These are phyloP conservation scores for Odontamblyopus lacepedii DNA, from an alignment of 2,797 vertebrate genomes.

Conservation along the genomic window DNA sequence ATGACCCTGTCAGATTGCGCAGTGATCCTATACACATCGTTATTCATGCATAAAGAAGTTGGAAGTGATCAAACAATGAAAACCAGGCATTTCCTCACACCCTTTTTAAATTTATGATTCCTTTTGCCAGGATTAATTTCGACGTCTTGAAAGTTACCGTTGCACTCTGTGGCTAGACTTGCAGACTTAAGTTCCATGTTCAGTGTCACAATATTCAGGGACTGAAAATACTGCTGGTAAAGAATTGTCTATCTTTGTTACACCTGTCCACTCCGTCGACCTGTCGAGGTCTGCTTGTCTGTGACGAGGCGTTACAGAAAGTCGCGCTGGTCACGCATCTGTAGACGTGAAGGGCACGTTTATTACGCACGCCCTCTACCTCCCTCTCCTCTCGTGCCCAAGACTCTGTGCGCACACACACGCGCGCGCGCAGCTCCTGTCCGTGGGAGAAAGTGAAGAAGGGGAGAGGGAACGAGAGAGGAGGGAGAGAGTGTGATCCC, in stretches of 20 bases:
- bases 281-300: neutral
- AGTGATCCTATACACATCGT: slow-evolving; percentile 2
- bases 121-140: neutral
- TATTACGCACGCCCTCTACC: slow-evolving; percentile 62
- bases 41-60: neutral
- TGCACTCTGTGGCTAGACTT: too few species aligned
- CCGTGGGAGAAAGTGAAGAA: slow-evolving; percentile 77
- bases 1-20: neutral
- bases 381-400: slow-evolving; percentile 37
- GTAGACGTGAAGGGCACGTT: slow-evolving; percentile 49
- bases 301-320: neutral
- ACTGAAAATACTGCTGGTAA: neutral
- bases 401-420: slow-evolving; percentile 34
- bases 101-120: neutral
- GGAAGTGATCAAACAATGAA: neutral
- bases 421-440: slow-evolving; percentile 55
- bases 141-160: too few species aligned
- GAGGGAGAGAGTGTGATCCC: slow-evolving; percentile 69
- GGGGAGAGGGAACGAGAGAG: slow-evolving; percentile 68
- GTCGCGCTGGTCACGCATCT: slow-evolving; percentile 24
- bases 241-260: neutral
- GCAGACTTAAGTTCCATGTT: neutral
- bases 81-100: neutral
- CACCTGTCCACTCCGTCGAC: neutral
- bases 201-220: neutral